phyloP scores from a whole-genome alignment of 2,888 invertebrate genomes.

The Drosophila stalkeri region DNA sequence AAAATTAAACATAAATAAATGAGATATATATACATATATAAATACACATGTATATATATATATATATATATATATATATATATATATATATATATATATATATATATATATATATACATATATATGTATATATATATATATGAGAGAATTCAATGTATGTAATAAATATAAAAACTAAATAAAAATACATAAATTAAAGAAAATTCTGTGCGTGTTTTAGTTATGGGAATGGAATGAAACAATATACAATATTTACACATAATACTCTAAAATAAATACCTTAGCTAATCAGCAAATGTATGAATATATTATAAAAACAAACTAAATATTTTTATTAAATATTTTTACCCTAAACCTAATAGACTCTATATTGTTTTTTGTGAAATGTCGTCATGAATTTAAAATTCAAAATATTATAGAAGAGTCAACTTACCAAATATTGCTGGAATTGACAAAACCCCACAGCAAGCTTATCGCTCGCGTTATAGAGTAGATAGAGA shows the following conservation, averaged over 20 bases:
- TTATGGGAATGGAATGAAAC: too few relatives aligned
- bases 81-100: not conserved
- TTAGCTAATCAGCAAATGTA: too few relatives aligned
- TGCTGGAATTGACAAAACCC: too few relatives aligned
- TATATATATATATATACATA: not conserved
- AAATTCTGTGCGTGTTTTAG: not conserved
- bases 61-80: conserved; percentile 1
- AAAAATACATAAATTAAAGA: conserved; percentile 73
- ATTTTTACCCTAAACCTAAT: too few relatives aligned
- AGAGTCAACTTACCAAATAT: too few relatives aligned
- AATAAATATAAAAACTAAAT: conserved; percentile 79
- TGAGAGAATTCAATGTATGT: conserved; percentile 82
- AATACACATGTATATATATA: conserved; percentile 19
- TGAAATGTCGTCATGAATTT: not conserved
- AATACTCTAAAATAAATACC: too few relatives aligned
- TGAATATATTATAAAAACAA: too few relatives aligned
- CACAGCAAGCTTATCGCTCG: too few relatives aligned
- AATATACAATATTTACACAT: too few relatives aligned
- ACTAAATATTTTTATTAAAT: too few relatives aligned
- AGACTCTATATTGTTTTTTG: not conserved
- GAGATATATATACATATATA: conserved; percentile 34
- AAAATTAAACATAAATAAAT: conserved; percentile 34
- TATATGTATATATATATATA: conserved; percentile 57
- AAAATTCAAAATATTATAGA: not conserved
- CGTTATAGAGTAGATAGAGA: too few relatives aligned